Evolutionary conservation across 2,113 vertebrate species (phyloP).

Genomic region (Coreoperca whiteheadi): DNA sequence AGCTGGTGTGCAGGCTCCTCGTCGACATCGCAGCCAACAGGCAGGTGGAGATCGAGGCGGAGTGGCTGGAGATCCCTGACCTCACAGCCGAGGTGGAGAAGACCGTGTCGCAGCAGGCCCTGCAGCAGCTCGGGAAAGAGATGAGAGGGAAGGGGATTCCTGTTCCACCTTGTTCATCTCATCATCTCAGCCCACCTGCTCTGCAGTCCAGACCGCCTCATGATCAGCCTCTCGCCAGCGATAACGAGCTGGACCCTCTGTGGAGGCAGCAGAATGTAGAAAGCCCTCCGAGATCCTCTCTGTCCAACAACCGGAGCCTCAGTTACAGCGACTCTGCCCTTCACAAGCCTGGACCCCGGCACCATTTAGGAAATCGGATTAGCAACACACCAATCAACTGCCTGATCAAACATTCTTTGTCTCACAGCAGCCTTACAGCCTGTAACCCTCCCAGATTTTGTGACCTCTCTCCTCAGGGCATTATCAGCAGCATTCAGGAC

Average conservation of each 20-base stretch:
- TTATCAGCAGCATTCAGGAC: constrained; percentile 74
- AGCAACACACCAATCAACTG: constrained; percentile 70
- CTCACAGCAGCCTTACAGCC: constrained; percentile 76
- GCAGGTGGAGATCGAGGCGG: constrained; percentile 83
- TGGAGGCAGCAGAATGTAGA: constrained; percentile 85
- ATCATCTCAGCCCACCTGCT: constrained; percentile 41
- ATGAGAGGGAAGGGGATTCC: constrained; percentile 86
- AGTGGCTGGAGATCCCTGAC: constrained; percentile 84
- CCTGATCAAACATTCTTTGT: constrained; percentile 70
- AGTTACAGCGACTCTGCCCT: constrained; percentile 94
- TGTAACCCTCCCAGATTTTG: background rate
- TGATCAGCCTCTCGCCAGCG: constrained; percentile 77
- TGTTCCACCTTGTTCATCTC: constrained; percentile 60
- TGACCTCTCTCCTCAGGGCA: constrained; percentile 38
- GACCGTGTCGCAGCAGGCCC: constrained; percentile 90
- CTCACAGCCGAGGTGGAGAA: constrained; percentile 93
- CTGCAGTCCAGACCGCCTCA: constrained; percentile 55
- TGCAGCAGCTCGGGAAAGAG: constrained; percentile 86
- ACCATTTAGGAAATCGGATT: constrained; percentile 73
- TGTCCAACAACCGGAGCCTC: constrained; percentile 82
- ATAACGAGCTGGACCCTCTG: constrained; percentile 85
- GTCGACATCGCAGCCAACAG: constrained; percentile 91
- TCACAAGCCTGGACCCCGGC: constrained; percentile 78
- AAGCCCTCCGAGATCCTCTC: constrained; percentile 79
- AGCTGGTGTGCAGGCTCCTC: constrained; percentile 90